Evolutionary conservation across 1,140 invertebrate genomes (phyloP), one percentile per base, ranked within the genome.

Genomic region (Zophobas atratus): DNA sequence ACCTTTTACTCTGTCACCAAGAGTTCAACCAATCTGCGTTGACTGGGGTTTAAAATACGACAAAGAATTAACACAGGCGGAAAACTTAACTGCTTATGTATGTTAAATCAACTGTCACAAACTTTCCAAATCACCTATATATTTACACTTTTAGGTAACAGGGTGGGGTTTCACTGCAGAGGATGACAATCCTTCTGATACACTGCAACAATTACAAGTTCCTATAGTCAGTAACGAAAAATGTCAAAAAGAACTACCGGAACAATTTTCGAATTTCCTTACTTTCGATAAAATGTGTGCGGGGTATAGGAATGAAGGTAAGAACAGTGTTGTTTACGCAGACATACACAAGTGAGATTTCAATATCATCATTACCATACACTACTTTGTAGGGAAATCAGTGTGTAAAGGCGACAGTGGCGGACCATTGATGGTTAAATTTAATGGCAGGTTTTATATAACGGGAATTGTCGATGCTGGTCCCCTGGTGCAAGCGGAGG

Each of bases 341-440:
- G 20, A 53, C 20, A 46, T 46, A 8, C 20, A 3, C 1, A 2
- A 60, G 38, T 60, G 33, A 38, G n/a, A 20, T 20, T 20, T 20
- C 20, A 20, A 20, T 20, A 20, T 20, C 20, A 20, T 20, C 20
- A 20, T 20, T 20, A 20, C 20, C 20, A 20, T 20, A 20, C 20
- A 20, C 20, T 20, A 20, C 20, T 20, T 20, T 20, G 20, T 20
- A 20, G 20, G 20, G 20, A 20, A 20, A 20, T 20, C 77, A 46
- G 81, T 81, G n/a, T 83, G 82, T 51, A 53, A 70, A 70, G 82
- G 82, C 36, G 82, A 83, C 48, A 83, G 82, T 77, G 82, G 82
- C 6, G 82, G 82, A 8, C 81, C 76, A 8, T 76, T 83, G 39
- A 79, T 77, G 0, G 75, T 83, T 43, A 63, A 70, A 55, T 70